Conservation (phyloP, 2,797 vertebrate species). For the Pogoniulus pusillus region DNA sequence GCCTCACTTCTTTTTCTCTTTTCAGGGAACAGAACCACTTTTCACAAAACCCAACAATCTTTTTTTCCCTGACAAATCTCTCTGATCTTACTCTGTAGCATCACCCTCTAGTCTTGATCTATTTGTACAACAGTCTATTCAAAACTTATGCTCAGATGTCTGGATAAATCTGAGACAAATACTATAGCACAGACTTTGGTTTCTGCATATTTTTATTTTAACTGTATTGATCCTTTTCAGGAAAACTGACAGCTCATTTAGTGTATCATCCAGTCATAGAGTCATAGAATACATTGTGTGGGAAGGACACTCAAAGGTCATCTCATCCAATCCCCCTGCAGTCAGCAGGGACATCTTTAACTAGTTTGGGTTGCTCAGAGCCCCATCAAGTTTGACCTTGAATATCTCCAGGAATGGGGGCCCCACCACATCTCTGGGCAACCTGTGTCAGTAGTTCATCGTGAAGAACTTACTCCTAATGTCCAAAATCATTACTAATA, state of each 20-base stretch:
- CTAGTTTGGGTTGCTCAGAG: too few relatives aligned
- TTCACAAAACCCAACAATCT: background rate
- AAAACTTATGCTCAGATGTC: background rate
- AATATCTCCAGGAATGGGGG: too few relatives aligned
- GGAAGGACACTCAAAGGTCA: too few relatives aligned
- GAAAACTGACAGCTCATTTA: background rate
- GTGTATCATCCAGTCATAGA: background rate
- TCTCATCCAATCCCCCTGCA: too few relatives aligned
- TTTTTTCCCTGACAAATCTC: background rate
- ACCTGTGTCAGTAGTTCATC: too few relatives aligned
- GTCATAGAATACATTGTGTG: too few relatives aligned
- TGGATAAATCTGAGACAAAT: background rate
- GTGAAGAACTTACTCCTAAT: too few relatives aligned
- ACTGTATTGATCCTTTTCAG: background rate
- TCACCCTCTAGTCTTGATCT: background rate
- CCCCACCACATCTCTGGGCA: too few relatives aligned
- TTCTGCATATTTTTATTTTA: background rate
- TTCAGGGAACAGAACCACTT: background rate
- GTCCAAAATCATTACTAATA: background rate
- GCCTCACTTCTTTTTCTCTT: background rate
- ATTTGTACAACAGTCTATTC: background rate
- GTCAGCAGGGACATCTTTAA: too few relatives aligned
- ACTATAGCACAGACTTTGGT: rapidly evolving
- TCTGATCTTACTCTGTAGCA: background rate
- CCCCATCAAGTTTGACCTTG: too few relatives aligned